Evolutionary conservation across 2,888 invertebrate species (phyloP).

Genomic region (Marronus borbonicus): DNA sequence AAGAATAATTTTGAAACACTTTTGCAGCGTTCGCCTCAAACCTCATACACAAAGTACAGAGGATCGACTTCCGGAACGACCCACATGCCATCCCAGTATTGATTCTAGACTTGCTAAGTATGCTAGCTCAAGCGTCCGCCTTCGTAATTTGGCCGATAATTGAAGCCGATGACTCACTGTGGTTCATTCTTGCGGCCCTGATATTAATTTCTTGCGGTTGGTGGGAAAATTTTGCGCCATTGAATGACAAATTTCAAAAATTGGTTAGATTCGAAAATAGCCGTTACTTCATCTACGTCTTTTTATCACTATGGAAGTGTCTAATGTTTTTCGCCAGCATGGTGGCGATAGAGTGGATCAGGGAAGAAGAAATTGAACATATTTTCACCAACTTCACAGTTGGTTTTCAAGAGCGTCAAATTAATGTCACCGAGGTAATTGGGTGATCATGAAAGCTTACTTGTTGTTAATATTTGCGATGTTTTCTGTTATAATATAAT

Average conservation of each 20-base stretch:
- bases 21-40: slow-evolving; percentile 44
- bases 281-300: slow-evolving; percentile 82
- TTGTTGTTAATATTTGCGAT: no score
- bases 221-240: slow-evolving; percentile 87
- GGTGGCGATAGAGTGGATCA: slow-evolving; percentile 71
- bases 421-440: slow-evolving; percentile 69
- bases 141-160: slow-evolving; percentile 81
- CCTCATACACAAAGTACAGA: not conserved
- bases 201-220: slow-evolving; percentile 83
- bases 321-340: slow-evolving; percentile 78
- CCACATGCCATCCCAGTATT: slow-evolving; percentile 65
- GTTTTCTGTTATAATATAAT: no score
- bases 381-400: slow-evolving; percentile 71
- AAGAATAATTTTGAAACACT: not conserved
- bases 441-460: no score
- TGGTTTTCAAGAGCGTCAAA: slow-evolving; percentile 73
- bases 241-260: slow-evolving; percentile 62
- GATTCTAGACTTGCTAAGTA: slow-evolving; percentile 74
- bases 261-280: slow-evolving; percentile 63
- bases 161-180: slow-evolving; percentile 71
- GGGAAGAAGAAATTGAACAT: slow-evolving; percentile 69
- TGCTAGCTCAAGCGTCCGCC: slow-evolving; percentile 78
- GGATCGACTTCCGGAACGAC: slow-evolving; percentile 20
- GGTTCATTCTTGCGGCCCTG: slow-evolving; percentile 78
- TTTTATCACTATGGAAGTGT: slow-evolving; percentile 85